Evolutionary conservation across 2,113 vertebrate species (phyloP).

Genomic region (Siniperca chuatsi): DNA sequence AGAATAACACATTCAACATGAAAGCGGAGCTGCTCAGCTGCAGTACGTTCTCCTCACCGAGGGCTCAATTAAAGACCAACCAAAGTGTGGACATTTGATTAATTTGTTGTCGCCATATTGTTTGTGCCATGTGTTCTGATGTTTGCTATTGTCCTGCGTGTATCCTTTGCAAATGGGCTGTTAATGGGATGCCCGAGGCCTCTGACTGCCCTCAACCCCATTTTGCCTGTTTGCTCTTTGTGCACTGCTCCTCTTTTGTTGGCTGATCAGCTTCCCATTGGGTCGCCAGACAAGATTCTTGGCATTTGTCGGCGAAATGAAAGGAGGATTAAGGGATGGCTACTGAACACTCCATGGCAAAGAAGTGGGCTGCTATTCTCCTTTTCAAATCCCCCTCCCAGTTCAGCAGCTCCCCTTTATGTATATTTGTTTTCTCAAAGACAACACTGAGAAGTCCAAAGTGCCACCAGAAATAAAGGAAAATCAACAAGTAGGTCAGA

Average conservation of each 20-base stretch:
- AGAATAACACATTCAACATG: background rate
- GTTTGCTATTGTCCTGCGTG: constrained; percentile 53
- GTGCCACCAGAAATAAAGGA: constrained; percentile 61
- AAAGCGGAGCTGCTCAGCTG: background rate
- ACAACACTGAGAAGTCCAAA: constrained; percentile 69
- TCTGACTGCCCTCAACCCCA: constrained; percentile 75
- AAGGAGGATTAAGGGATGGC: constrained; percentile 95
- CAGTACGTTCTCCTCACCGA: background rate
- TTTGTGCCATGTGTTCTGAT: constrained; percentile 37
- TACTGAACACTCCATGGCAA: constrained; percentile 92
- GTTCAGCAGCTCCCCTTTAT: constrained; percentile 77
- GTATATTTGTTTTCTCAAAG: constrained; percentile 83
- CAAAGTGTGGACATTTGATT: constrained; percentile 46
- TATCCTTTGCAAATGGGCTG: constrained; percentile 58
- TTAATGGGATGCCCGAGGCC: constrained; percentile 64
- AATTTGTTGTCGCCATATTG: constrained; percentile 56
- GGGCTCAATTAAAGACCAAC: constrained; percentile 39
- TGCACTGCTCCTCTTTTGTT: constrained; percentile 93
- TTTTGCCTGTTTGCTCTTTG: constrained; percentile 86
- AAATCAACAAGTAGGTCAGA: constrained; percentile 78
- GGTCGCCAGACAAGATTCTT: constrained; percentile 93
- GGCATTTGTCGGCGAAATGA: constrained; percentile 96
- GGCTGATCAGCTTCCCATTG: constrained; percentile 95
- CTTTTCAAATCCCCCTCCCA: constrained; percentile 62
- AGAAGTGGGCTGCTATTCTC: constrained; percentile 88